These are phyloP conservation scores for Macrobrachium rosenbergii DNA, from an alignment of 1,140 invertebrate genomes.

Conservation along the genomic window DNA sequence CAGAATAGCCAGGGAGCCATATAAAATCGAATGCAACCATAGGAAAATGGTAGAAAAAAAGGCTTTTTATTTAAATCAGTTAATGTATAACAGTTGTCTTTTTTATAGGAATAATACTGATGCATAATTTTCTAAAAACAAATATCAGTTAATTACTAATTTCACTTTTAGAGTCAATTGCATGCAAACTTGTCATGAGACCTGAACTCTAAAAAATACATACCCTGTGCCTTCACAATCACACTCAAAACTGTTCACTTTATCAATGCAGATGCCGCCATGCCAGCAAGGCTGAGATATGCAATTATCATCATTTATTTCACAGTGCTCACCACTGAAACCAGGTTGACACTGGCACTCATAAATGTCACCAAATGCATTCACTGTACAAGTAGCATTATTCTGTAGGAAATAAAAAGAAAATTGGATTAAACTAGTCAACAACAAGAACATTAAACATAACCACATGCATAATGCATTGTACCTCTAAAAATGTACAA, in stretches of 20 bases:
- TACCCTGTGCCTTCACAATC: constrained; percentile 80
- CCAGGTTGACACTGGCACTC: constrained; percentile 71
- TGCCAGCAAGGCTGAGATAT: constrained; percentile 71
- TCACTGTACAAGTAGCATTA: constrained; percentile 69
- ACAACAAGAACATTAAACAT: not conserved
- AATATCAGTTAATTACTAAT: too few relatives aligned
- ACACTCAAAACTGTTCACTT: constrained; percentile 76
- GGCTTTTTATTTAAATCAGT: too few relatives aligned
- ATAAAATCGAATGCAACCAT: too few relatives aligned
- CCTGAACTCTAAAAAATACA: not conserved
- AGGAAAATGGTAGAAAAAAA: too few relatives aligned
- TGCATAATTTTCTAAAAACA: constrained; percentile 83
- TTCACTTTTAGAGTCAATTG: not conserved
- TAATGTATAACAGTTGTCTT: too few relatives aligned
- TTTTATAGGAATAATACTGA: constrained; percentile 67
- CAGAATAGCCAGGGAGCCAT: too few relatives aligned
- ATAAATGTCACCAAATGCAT: constrained; percentile 67
- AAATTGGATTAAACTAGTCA: not conserved
- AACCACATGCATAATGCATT: not conserved
- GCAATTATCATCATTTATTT: constrained; percentile 67
- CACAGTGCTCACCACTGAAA: constrained; percentile 63
- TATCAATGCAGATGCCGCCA: constrained; percentile 74
- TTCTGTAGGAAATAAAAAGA: constrained; percentile 65
- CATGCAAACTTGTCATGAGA: not conserved
- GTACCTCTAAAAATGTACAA: not conserved